phyloP scores from a whole-genome alignment of 2,113 vertebrate species.

The Orthonyx spaldingii region DNA sequence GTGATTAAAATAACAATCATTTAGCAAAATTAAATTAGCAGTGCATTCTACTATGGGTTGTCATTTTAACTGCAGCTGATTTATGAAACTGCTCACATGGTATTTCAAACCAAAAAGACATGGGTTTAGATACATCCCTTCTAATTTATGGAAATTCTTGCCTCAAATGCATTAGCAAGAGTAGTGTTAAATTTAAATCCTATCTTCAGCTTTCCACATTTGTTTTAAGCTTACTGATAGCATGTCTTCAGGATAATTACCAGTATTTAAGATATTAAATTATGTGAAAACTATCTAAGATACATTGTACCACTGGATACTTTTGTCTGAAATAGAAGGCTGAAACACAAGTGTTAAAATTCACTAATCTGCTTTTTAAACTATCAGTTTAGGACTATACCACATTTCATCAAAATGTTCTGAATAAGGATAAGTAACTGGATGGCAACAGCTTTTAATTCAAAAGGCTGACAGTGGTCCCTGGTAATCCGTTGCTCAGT shows the following conservation, averaged over 20 bases:
- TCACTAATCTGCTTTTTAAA: neutral
- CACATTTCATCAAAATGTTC: rapidly evolving
- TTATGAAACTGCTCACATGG: neutral
- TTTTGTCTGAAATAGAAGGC: neutral
- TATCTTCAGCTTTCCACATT: neutral
- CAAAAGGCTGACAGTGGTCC: neutral
- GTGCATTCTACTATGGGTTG: neutral
- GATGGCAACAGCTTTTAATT: neutral
- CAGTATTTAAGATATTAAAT: neutral
- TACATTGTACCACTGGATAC: neutral
- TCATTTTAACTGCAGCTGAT: constrained; percentile 22
- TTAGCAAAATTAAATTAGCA: constrained; percentile 39
- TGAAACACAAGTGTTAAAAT: neutral
- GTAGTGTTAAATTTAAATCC: constrained; percentile 26
- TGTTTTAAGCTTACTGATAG: neutral
- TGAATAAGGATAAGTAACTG: neutral
- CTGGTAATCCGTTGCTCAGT: neutral
- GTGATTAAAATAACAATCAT: neutral
- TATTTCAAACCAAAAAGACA: constrained; percentile 17
- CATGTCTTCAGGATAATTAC: neutral
- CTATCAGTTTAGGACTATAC: neutral
- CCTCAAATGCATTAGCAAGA: neutral
- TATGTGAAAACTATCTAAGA: neutral
- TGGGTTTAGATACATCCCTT: neutral
- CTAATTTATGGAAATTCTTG: constrained; percentile 43